These are phyloP conservation scores for Allophyes oxyacanthae DNA, from an alignment of 2,888 invertebrate genomes.

Conservation along the genomic window DNA sequence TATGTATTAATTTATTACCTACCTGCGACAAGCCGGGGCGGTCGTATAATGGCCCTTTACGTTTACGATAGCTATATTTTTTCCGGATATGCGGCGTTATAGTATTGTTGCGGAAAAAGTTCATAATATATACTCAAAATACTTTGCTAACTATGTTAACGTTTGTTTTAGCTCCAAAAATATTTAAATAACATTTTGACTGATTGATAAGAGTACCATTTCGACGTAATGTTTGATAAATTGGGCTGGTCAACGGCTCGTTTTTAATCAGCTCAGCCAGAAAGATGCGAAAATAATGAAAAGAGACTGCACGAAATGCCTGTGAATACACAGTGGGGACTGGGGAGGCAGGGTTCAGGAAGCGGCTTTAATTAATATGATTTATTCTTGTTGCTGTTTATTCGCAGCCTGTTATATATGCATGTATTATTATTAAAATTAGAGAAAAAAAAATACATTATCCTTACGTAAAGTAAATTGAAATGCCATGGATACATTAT, in stretches of 20 bases:
- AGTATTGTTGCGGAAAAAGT: constrained; percentile 21
- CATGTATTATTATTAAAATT: constrained; percentile 29
- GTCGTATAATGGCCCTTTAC: constrained; percentile 45
- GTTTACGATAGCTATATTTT: constrained; percentile 55
- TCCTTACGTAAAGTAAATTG: constrained; percentile 29
- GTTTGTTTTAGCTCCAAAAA: constrained; percentile 8
- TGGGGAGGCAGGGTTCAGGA: constrained; percentile 14
- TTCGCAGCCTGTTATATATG: constrained; percentile 26
- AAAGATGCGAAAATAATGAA: constrained; percentile 45
- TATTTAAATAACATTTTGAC: constrained; percentile 3
- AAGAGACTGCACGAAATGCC: constrained; percentile 38
- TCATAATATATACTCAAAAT: too few species aligned
- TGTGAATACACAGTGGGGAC: constrained; percentile 15
- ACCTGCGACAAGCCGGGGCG: constrained; percentile 46
- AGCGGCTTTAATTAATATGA: constrained; percentile 55
- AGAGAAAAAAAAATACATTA: constrained; percentile 9
- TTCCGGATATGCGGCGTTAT: constrained; percentile 36
- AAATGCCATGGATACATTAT: constrained; percentile 18
- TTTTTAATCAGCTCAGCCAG: constrained; percentile 36
- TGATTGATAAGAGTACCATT: constrained; percentile 3
- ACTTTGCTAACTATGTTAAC: constrained; percentile 8
- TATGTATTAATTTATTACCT: constrained; percentile 70
- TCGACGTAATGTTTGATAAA: constrained; percentile 22
- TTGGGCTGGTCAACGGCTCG: constrained; percentile 29
- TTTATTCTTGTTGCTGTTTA: constrained; percentile 50